Evolutionary conservation across 2,888 invertebrate species (phyloP), one percentile per base, ranked within the genome.

Genomic region (Xestoiulus laeticollis): DNA sequence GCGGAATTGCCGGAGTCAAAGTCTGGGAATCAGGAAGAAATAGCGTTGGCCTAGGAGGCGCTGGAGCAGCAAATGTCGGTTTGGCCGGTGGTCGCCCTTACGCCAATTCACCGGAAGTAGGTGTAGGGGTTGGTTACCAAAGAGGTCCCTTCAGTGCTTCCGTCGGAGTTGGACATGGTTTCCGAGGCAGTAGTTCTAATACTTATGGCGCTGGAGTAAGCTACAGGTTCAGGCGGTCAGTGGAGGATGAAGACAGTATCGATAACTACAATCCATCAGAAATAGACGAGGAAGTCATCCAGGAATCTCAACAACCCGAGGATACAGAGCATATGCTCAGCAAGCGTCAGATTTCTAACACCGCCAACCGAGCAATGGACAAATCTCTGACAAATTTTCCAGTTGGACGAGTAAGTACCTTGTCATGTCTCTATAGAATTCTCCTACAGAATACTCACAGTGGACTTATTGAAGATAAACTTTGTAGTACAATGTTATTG

Each of bases 21-120:
- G 87, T 78, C 2, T 87, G 87, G 87, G 59, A 87, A 19, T 48
- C 38, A 82, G 87, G 87, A n/a, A 16, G 87, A 43, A 19, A 3
- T 2, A 87, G 87, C 44, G 87, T 87, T 12, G 87, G 87, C 0
- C 10, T 82, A 5, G 87, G 87, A 16, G 78, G 19, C n/a, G 68
- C 48, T 33, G 87, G 78, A 22, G 38, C 32, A 38, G 87, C 38
- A 4, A 87, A 68, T 78, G n/a, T 33, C 10, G 87, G 78, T 16
- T 19, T 68, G 32, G 30, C 32, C 68, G 44, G 78, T 78, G 87
- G 87, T 22, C 44, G 82, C 2, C 68, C 87, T 14, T 87, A 19
- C 32, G 78, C 44, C 78, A 78, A 38, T 12, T 32, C 32, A 32
- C 87, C 87, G 12, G 68, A 53, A 33, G 68, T 87, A 16, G 87